Conservation (phyloP, 2,797 vertebrate genomes). For the Pseudocheirus occidentalis region DNA sequence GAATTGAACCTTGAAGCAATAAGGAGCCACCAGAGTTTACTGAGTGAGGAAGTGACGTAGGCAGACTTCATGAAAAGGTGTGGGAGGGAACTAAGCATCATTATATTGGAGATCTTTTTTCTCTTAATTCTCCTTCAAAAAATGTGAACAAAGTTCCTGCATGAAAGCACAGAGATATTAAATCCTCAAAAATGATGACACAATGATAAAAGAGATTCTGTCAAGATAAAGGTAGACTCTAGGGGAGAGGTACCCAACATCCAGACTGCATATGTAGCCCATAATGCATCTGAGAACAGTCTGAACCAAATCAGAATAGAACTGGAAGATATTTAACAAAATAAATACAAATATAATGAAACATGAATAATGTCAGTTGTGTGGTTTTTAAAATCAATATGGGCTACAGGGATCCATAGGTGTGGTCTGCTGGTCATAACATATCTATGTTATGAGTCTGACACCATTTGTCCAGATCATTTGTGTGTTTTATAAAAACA, state of each 20-base stretch:
- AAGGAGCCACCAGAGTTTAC: neutral
- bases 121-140: constrained; percentile 2
- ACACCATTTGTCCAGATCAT: neutral
- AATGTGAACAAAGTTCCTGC: constrained; percentile 18
- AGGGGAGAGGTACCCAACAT: neutral
- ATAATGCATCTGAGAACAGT: neutral
- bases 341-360: neutral
- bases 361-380: neutral
- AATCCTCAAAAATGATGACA: constrained; percentile 11
- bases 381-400: neutral
- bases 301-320: neutral
- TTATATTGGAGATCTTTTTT: neutral
- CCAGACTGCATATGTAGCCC: neutral
- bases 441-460: neutral
- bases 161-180: constrained; percentile 44
- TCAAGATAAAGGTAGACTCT: constrained; percentile 45
- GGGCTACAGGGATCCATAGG: neutral
- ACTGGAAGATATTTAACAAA: neutral
- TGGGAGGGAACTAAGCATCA: neutral
- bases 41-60: neutral
- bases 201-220: constrained; percentile 47
- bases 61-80: neutral
- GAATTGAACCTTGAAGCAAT: neutral
- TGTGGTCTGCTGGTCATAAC: neutral
- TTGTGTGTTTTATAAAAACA: constrained; percentile 18